Percentiles rank a stretch among this genome's conserved stretches.
Evolutionary conservation across 2,888 invertebrate species (phyloP).

Genomic region (Hirtodrosophila alboralis): DNA sequence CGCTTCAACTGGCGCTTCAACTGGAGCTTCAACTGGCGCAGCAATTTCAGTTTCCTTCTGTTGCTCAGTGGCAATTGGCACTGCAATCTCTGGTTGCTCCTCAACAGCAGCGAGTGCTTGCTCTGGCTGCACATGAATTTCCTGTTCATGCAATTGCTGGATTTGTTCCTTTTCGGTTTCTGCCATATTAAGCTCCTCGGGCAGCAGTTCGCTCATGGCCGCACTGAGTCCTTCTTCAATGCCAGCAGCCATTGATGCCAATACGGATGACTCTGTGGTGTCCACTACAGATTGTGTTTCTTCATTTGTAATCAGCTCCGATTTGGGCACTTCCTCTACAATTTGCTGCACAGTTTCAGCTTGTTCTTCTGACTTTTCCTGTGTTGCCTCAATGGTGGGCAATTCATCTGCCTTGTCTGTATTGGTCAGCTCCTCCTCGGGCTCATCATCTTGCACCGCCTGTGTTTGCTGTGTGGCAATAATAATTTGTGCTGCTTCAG

Average conservation of each 20-base stretch:
- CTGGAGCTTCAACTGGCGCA: not conserved
- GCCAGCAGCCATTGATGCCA: constrained; percentile 44
- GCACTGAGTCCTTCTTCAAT: constrained; percentile 63
- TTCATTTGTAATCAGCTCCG: constrained; percentile 10
- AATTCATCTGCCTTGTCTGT: not conserved
- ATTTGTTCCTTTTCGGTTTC: constrained; percentile 9
- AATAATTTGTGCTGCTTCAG: constrained; percentile 29
- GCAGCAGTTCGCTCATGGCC: constrained; percentile 50
- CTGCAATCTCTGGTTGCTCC: constrained; percentile 17
- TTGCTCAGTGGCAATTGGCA: constrained; percentile 21
- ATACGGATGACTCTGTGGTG: constrained; percentile 50
- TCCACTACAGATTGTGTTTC: constrained; percentile 16
- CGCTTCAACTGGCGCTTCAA: not conserved
- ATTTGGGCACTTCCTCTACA: constrained; percentile 10
- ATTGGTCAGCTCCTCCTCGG: not conserved
- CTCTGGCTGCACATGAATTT: not conserved
- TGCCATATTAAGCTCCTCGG: constrained; percentile 35
- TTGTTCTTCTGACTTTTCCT: not conserved
- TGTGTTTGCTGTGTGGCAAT: constrained; percentile 1
- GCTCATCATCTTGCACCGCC: constrained; percentile 17
- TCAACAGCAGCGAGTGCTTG: not conserved
- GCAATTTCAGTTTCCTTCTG: too few relatives aligned
- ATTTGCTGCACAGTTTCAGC: not conserved
- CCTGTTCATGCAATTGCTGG: not conserved
- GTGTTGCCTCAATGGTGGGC: not conserved